A percentile compares a stretch with the other conserved stretches of the same genome.
phyloP scores from a whole-genome alignment of 2,797 vertebrate species.

The Dipus sagitta region DNA sequence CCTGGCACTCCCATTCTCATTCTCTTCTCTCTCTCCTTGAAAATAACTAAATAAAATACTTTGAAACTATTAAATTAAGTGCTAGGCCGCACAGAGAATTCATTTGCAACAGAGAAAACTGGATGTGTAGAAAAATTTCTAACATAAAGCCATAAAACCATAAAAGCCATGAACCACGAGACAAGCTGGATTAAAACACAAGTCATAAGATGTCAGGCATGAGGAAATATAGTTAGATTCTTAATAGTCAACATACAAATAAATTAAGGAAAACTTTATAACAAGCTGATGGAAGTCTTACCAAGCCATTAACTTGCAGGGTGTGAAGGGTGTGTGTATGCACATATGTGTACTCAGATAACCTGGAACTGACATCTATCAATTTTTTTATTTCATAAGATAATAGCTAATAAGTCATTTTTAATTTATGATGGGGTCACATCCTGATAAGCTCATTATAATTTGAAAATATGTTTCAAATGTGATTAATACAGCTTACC shows the following conservation, averaged over 20 bases:
- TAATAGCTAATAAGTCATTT: neutral
- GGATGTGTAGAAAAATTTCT: neutral
- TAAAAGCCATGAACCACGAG: neutral
- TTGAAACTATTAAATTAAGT: neutral
- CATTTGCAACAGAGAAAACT: neutral
- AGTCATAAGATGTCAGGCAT: neutral
- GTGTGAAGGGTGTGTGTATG: neutral
- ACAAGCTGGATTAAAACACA: neutral
- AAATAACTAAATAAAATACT: too few relatives aligned
- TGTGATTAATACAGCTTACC: neutral
- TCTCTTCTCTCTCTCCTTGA: too few relatives aligned
- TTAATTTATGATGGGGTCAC: neutral
- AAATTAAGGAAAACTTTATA: neutral
- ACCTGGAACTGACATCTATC: neutral
- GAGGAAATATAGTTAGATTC: neutral
- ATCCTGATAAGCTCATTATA: neutral
- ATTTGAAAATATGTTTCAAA: neutral
- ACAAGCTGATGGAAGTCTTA: neutral
- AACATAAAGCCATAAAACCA: neutral
- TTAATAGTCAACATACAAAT: neutral
- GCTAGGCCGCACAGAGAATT: neutral
- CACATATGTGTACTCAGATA: fast-evolving
- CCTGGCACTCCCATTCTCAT: too few relatives aligned
- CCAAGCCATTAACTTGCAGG: neutral
- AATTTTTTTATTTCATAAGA: neutral